Conservation (phyloP, 2,797 vertebrate genomes). For the Liasis olivaceus region DNA sequence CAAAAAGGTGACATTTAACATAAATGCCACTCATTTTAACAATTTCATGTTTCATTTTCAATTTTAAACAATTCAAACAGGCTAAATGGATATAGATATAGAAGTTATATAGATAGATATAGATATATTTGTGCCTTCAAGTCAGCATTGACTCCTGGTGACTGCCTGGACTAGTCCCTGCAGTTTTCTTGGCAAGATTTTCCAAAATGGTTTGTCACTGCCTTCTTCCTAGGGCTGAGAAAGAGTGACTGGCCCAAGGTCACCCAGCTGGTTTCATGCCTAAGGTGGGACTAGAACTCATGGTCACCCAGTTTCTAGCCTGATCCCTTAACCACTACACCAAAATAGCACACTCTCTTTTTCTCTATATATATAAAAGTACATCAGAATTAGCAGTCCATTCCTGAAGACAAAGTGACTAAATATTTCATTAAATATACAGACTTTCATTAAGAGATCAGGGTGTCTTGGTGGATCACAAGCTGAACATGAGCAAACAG, state of each 20-base stretch:
- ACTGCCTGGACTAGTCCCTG: background rate
- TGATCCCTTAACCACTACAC: background rate
- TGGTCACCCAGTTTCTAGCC: background rate
- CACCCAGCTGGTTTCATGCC: too few species aligned
- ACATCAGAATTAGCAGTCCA: background rate
- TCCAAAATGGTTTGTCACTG: background rate
- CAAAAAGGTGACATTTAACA: background rate
- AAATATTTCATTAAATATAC: background rate
- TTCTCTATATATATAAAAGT: background rate
- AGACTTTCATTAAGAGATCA: background rate
- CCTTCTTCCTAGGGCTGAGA: background rate
- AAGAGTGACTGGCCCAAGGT: background rate
- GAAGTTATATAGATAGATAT: background rate
- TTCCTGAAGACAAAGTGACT: background rate
- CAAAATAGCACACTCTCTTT: background rate
- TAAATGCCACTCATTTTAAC: background rate
- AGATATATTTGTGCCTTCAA: background rate
- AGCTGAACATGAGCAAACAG: background rate
- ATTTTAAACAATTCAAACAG: background rate
- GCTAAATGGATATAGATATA: background rate
- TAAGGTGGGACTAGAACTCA: background rate
- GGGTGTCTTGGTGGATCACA: background rate
- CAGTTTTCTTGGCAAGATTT: background rate
- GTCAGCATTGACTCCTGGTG: background rate
- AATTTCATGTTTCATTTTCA: background rate